Evolutionary conservation across 2,113 vertebrate species (phyloP).

Genomic region (Varanus salvator): DNA sequence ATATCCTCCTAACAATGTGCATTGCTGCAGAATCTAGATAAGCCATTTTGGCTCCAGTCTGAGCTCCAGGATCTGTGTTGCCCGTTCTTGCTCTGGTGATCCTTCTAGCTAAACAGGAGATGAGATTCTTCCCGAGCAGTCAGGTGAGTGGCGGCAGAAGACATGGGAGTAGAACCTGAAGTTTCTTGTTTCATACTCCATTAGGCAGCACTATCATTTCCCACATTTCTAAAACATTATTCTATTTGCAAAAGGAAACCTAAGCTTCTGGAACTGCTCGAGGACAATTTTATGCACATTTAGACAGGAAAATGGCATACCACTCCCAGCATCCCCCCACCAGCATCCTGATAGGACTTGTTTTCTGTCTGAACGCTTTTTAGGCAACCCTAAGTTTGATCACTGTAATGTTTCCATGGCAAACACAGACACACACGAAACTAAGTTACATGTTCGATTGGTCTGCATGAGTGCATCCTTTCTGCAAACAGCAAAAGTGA

Average conservation of each 20-base stretch:
- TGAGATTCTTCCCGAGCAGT: neutral
- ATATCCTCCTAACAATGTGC: neutral
- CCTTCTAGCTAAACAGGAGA: neutral
- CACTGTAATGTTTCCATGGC: neutral
- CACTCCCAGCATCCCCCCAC: too few species aligned
- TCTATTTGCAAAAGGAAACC: neutral
- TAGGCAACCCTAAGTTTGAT: neutral
- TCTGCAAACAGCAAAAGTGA: neutral
- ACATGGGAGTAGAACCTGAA: neutral
- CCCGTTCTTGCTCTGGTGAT: neutral
- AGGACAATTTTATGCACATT: neutral
- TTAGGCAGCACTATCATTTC: neutral
- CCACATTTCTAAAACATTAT: neutral
- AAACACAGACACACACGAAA: neutral
- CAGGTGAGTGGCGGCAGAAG: neutral
- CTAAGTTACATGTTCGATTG: neutral
- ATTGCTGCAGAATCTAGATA: slow-evolving; percentile 4
- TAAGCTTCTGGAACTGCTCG: neutral
- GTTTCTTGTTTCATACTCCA: neutral
- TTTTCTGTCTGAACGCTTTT: too few species aligned
- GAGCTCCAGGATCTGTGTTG: neutral
- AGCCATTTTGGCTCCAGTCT: neutral
- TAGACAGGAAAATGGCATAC: too few species aligned
- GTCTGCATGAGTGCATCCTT: accelerated
- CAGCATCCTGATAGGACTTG: too few species aligned